Conservation (phyloP, 2,888 invertebrate species). For the Caenorhabditis afra region DNA sequence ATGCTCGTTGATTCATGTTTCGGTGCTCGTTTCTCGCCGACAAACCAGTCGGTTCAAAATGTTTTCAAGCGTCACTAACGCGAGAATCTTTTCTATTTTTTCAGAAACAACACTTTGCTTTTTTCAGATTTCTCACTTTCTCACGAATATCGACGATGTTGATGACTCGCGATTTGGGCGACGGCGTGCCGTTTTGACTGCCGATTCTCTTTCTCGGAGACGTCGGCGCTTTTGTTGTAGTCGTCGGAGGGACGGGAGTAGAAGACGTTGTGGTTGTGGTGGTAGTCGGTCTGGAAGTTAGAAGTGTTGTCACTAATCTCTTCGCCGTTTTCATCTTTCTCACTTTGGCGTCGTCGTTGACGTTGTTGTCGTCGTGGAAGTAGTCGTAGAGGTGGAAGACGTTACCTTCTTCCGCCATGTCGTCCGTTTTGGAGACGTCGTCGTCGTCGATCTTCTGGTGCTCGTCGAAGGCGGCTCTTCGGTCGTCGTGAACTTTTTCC, state of each 20-base stretch:
- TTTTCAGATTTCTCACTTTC: conserved; percentile 20
- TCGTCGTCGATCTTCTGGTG: conserved; percentile 29
- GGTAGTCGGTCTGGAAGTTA: conserved; percentile 36
- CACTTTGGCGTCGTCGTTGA: conserved; percentile 44
- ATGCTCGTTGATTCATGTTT: neutral
- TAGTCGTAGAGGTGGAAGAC: conserved; percentile 29
- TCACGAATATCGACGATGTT: conserved; percentile 56
- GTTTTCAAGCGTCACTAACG: neutral
- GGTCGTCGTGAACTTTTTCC: conserved; percentile 45
- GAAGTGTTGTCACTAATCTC: neutral
- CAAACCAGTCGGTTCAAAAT: neutral
- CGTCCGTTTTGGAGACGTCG: conserved; percentile 32
- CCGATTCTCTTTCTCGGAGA: conserved; percentile 28
- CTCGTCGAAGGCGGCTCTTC: conserved; percentile 41
- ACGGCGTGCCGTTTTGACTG: conserved; percentile 22
- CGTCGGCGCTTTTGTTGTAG: conserved; percentile 5
- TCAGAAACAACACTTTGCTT: neutral
- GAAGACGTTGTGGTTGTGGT: conserved; percentile 30
- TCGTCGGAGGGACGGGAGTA: conserved; percentile 13
- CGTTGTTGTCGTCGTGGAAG: conserved; percentile 23
- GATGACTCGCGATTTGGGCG: conserved; percentile 24
- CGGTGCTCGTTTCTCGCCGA: neutral
- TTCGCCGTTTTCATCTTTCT: neutral
- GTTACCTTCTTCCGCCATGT: conserved; percentile 8
- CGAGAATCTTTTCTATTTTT: neutral